A percentile compares a stretch with the other conserved stretches of the same genome.
Conservation (phyloP, 2,888 invertebrate species). For the Pollenia angustigena region DNA sequence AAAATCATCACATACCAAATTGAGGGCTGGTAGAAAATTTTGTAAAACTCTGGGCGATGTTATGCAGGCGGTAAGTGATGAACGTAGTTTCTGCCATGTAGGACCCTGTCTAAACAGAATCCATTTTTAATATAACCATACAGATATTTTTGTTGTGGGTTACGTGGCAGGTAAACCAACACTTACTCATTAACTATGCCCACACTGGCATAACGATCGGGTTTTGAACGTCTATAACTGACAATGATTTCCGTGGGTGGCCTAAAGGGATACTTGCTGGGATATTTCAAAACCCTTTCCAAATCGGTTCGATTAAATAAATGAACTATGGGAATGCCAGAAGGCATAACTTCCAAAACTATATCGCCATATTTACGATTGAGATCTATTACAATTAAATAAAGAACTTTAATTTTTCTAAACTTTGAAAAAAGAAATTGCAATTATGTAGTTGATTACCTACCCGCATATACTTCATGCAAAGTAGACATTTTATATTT, state of each 20-base stretch:
- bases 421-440: not conserved
- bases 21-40: constrained; percentile 90
- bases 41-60: constrained; percentile 91
- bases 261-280: constrained; percentile 90
- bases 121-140: constrained; percentile 52
- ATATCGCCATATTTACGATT: constrained; percentile 90
- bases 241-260: constrained; percentile 93
- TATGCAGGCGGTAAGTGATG: constrained; percentile 89
- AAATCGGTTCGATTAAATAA: constrained; percentile 89
- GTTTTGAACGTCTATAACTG: constrained; percentile 89
- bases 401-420: not conserved
- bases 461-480: constrained; percentile 92
- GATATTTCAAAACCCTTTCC: constrained; percentile 90
- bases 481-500: constrained; percentile 90
- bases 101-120: constrained; percentile 88
- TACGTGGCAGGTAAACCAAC: not conserved
- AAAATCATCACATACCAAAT: constrained; percentile 91
- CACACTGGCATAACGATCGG: constrained; percentile 92
- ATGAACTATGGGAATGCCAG: constrained; percentile 90
- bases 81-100: constrained; percentile 90
- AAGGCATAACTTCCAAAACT: constrained; percentile 90
- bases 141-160: not conserved
- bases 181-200: constrained; percentile 94
- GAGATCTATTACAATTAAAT: constrained; percentile 85
- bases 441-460: constrained; percentile 74